Evolutionary conservation across 1,140 invertebrate species (phyloP), one percentile per base, ranked within the genome.

Genomic region (Oryzaephilus surinamensis): DNA sequence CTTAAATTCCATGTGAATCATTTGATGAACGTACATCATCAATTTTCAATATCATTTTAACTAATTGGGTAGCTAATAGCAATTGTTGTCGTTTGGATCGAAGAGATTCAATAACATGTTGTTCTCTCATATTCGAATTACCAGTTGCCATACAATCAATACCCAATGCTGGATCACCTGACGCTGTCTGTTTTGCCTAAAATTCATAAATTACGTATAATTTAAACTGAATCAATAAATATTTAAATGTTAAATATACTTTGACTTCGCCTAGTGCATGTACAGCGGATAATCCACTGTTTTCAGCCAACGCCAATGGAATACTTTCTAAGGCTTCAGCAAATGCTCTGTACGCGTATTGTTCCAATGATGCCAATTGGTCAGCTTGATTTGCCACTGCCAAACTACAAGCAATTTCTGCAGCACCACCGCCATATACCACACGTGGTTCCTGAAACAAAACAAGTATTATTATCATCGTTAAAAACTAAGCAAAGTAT

Each of bases 31-130:
- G 76, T 32, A 99, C 85, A 61, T 99, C 97, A 65, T 99, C 97
- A 42, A 99, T 99, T 68, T 99, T 99, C 26, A 99, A 72, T 46
- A 99, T 98, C 96, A 99, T 99, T 65, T 97, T 96, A 5, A 98
- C 94, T 15, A 99, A 72, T 60, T 97, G 89, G 0, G 96, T 97
- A 2, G 97, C 95, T 35, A 99, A 68, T 14, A 94, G 69, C 13
- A 99, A 89, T 67, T 99, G 97, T 58, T 98, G 94, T 49, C 90
- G 91, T 74, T 99, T 99, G 23, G 91, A 92, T 57, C 88, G 84
- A 12, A 99, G 67, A 0, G 96, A 96, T 69, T 99, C 97, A 35
- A 99, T 87, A 5, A 99, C 94, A 61, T 95, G 85, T 64, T 97
- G 85, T 19, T 72, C 72, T 62, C 89, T 90, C 97, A 99, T 99